A percentile compares a stretch with the other conserved stretches of the same genome.
Conservation (phyloP, 2,888 invertebrate genomes). For the Colletes collaris region DNA sequence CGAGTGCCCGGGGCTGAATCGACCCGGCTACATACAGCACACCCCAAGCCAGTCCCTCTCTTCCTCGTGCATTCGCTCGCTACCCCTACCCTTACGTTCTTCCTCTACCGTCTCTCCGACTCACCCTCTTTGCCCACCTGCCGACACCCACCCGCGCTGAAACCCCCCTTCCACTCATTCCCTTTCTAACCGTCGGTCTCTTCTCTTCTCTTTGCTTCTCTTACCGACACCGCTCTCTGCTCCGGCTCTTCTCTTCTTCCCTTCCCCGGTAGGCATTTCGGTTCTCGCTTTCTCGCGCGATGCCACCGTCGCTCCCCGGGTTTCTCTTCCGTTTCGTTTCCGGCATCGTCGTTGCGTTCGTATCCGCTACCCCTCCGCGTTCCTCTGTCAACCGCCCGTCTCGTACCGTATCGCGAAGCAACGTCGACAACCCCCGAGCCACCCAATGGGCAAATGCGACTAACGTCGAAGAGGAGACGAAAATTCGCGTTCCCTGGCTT, state of each 20-base stretch:
- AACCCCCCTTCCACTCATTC: conserved; percentile 52
- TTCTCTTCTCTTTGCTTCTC: conserved; percentile 39
- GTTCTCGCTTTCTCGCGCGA: conserved; percentile 21
- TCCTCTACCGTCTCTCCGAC: conserved; percentile 48
- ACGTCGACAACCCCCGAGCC: conserved; percentile 40
- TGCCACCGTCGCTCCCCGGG: conserved; percentile 3
- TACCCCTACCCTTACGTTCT: conserved; percentile 49
- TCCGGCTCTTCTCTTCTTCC: conserved; percentile 9
- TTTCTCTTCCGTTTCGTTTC: conserved; percentile 32
- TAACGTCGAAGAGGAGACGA: conserved; percentile 45
- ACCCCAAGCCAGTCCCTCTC: conserved; percentile 72
- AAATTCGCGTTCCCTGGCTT: conserved; percentile 8
- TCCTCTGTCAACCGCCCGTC: conserved; percentile 49
- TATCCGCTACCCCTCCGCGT: conserved; percentile 27
- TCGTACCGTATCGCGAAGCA: conserved; percentile 49
- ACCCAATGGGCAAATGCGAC: conserved; percentile 59
- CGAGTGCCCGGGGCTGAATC: conserved; percentile 82
- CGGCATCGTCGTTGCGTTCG: conserved; percentile 39
- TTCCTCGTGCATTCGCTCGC: conserved; percentile 67
- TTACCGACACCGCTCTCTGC: conserved; percentile 19
- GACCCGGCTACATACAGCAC: conserved; percentile 79
- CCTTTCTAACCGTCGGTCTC: conserved; percentile 57
- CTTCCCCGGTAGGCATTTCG: conserved; percentile 23
- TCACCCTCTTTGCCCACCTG: conserved; percentile 49
- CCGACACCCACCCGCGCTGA: conserved; percentile 46